A percentile compares a stretch with the other conserved stretches of the same genome.
phyloP scores from a whole-genome alignment of 2,888 invertebrate genomes.

The Apamea crenata region DNA sequence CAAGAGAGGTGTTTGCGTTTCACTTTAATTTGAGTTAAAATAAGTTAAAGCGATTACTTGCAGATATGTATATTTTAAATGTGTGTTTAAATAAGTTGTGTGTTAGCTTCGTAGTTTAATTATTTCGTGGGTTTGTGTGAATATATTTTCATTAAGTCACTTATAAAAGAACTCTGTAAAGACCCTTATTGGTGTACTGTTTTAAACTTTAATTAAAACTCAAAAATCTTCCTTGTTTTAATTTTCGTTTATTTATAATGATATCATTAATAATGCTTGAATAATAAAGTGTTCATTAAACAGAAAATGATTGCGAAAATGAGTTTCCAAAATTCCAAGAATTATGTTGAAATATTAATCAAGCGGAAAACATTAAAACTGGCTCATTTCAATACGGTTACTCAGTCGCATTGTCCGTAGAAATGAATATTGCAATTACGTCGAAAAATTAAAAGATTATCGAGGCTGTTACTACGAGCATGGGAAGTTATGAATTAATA shows the following conservation, averaged over 20 bases:
- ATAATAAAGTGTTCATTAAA: constrained; percentile 61
- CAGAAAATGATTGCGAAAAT: constrained; percentile 59
- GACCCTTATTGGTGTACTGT: constrained; percentile 20
- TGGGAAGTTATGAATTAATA: constrained; percentile 85
- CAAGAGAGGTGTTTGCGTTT: constrained; percentile 83
- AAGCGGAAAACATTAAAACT: constrained; percentile 49
- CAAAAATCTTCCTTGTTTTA: constrained; percentile 48
- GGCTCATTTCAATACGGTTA: constrained; percentile 43
- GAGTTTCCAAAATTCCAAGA: constrained; percentile 59
- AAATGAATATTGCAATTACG: constrained; percentile 64
- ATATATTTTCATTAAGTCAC: constrained; percentile 40
- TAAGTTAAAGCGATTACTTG: constrained; percentile 80
- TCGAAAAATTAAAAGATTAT: constrained; percentile 78
- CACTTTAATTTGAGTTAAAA: constrained; percentile 85
- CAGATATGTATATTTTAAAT: constrained; percentile 66
- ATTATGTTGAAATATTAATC: constrained; percentile 57
- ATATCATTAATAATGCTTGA: constrained; percentile 54
- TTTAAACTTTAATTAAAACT: constrained; percentile 51
- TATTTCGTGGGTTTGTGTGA: constrained; percentile 21
- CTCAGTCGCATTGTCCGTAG: constrained; percentile 40
- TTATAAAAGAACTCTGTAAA: constrained; percentile 33
- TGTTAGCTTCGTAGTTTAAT: constrained; percentile 48
- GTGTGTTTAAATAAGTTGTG: constrained; percentile 67
- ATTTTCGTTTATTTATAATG: constrained; percentile 56
- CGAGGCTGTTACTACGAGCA: constrained; percentile 75